A percentile compares a stretch with the other conserved stretches of the same genome.
These are phyloP conservation scores for Palythoa heliodiscus DNA, from an alignment of 92 coral and sea anemone species.

Conservation along the genomic window DNA sequence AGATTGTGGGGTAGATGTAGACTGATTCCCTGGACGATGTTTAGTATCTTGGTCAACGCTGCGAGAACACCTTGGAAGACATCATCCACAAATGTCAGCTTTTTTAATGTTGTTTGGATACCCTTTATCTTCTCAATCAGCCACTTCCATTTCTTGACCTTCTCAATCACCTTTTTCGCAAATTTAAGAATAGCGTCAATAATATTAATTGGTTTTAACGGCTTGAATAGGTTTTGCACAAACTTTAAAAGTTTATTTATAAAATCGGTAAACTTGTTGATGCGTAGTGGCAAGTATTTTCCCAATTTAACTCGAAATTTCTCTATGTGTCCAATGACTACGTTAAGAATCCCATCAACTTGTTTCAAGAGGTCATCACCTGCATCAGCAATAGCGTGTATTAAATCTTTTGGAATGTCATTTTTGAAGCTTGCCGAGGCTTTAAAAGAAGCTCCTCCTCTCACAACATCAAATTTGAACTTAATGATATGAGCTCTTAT, in stretches of 20 bases:
- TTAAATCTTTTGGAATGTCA: slow-evolving; percentile 95
- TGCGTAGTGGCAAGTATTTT: slow-evolving; percentile 68
- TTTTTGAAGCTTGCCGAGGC: slow-evolving; percentile 95
- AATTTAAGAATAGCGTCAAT: slow-evolving; percentile 67
- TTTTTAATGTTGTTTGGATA: slow-evolving; percentile 70
- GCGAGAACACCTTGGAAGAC: slow-evolving; percentile 77
- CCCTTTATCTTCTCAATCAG: slow-evolving; percentile 67
- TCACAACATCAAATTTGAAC: slow-evolving; percentile 78
- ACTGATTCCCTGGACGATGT: slow-evolving; percentile 63
- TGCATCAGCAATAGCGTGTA: slow-evolving; percentile 86
- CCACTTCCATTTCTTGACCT: slow-evolving; percentile 86
- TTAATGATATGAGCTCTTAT: slow-evolving; percentile 78
- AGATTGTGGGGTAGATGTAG: slow-evolving; percentile 82
- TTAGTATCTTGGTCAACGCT: slow-evolving; percentile 73
- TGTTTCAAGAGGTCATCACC: slow-evolving; percentile 81
- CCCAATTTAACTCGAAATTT: slow-evolving; percentile 68
- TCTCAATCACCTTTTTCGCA: slow-evolving; percentile 66
- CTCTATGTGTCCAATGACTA: slow-evolving; percentile 70
- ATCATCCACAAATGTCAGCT: slow-evolving; percentile 75
- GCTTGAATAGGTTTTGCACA: slow-evolving; percentile 74
- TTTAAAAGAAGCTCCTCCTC: slow-evolving; percentile 91
- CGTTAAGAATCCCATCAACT: slow-evolving; percentile 77
- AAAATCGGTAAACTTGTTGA: slow-evolving; percentile 75
- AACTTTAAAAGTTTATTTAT: slow-evolving; percentile 68
- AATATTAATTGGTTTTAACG: slow-evolving; percentile 72